phyloP scores from a whole-genome alignment of 2,113 vertebrate genomes.

The Aleadryas rufinucha region DNA sequence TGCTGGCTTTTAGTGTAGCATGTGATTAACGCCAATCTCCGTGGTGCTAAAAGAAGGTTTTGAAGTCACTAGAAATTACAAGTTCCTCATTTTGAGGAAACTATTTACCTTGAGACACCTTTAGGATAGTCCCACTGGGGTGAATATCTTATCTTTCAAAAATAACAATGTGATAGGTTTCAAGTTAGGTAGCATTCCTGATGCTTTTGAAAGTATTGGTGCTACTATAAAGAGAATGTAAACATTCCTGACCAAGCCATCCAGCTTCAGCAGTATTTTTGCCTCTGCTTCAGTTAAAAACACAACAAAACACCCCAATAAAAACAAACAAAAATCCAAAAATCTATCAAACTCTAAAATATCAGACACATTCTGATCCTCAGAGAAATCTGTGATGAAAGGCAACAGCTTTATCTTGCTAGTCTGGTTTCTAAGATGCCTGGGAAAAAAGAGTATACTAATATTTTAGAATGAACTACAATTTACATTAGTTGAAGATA shows the following conservation, averaged over 20 bases:
- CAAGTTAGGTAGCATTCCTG: slow-evolving; percentile 48
- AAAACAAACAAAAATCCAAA: not conserved
- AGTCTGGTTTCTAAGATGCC: not conserved
- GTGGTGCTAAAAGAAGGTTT: not conserved
- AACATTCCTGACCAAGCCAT: not conserved
- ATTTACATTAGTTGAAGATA: not conserved
- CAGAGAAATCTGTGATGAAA: not conserved
- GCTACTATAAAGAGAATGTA: not conserved
- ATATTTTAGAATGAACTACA: not conserved
- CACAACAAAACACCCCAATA: not conserved
- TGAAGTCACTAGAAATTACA: not conserved
- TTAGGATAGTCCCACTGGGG: not conserved
- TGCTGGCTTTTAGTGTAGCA: not conserved
- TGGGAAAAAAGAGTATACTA: not conserved
- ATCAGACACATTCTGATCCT: not conserved
- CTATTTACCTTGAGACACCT: not conserved
- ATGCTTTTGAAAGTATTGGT: not conserved
- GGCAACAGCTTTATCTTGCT: not conserved
- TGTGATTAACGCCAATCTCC: not conserved
- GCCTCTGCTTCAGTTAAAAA: not conserved
- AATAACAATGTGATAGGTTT: not conserved
- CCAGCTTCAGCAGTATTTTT: not conserved
- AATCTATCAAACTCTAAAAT: not conserved
- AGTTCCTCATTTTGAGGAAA: not conserved
- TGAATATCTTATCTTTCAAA: not conserved